phyloP scores from a whole-genome alignment of 2,113 vertebrate species.

The Henicopernis longicauda region DNA sequence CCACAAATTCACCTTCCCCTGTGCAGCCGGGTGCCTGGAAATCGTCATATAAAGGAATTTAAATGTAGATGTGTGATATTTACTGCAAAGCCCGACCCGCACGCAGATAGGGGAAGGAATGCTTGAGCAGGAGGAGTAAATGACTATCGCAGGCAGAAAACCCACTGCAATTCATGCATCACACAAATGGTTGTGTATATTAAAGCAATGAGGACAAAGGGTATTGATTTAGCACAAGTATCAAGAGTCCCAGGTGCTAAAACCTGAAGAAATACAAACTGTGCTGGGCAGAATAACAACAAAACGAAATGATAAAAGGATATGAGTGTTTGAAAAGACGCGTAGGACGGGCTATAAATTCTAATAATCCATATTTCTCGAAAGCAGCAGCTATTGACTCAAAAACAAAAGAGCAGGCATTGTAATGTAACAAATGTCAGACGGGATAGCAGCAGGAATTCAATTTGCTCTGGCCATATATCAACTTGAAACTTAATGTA shows the following conservation, averaged over 20 bases:
- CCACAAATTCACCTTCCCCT: neutral
- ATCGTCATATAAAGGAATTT: neutral
- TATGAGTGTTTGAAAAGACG: constrained; percentile 66
- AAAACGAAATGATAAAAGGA: constrained; percentile 69
- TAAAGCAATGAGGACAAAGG: constrained; percentile 68
- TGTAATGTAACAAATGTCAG: constrained; percentile 71
- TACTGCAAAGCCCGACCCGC: neutral
- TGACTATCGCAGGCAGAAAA: constrained; percentile 48
- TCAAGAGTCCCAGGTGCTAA: constrained; percentile 66
- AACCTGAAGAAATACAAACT: constrained; percentile 66
- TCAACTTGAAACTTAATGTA: constrained; percentile 66
- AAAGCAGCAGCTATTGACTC: constrained; percentile 72
- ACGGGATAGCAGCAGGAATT: constrained; percentile 66
- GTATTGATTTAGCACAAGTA: constrained; percentile 69
- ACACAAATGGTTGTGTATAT: constrained; percentile 66
- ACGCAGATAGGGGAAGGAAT: neutral
- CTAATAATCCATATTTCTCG: constrained; percentile 74
- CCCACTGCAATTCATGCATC: constrained; percentile 66
- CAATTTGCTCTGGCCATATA: constrained; percentile 67
- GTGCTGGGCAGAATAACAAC: constrained; percentile 62
- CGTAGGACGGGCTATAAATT: constrained; percentile 63
- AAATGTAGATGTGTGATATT: constrained; percentile 28
- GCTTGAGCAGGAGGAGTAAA: constrained; percentile 36
- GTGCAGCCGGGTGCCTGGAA: neutral
- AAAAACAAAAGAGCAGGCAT: constrained; percentile 68